These are phyloP conservation scores for Oncorhynchus masou DNA, from an alignment of 2,113 vertebrate genomes.

Conservation along the genomic window DNA sequence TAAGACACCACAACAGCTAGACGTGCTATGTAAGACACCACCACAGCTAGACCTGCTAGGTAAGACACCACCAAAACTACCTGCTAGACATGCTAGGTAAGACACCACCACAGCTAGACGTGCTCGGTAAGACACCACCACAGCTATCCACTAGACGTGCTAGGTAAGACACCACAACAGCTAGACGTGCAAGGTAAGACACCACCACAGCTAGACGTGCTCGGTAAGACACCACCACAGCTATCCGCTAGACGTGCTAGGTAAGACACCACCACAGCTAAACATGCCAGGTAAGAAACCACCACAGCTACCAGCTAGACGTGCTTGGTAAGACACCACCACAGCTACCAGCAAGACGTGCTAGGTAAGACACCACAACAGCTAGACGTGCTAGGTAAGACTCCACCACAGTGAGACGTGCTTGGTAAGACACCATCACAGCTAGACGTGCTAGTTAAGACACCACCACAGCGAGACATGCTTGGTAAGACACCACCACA, in stretches of 20 bases:
- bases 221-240: too few relatives aligned
- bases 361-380: too few relatives aligned
- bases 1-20: conserved; percentile 78
- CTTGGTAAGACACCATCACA: too few relatives aligned
- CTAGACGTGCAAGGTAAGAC: conserved; percentile 33
- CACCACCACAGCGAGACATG: too few relatives aligned
- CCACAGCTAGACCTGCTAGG: conserved; percentile 56
- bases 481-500: too few relatives aligned
- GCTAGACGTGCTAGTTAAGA: too few relatives aligned
- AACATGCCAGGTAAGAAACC: conserved; percentile 69
- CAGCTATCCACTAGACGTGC: conserved; percentile 93
- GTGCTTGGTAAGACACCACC: too few relatives aligned
- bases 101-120: conserved; percentile 37
- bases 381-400: too few relatives aligned
- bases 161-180: conserved; percentile 88
- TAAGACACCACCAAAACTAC: conserved; percentile 71
- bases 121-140: conserved; percentile 56
- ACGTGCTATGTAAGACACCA: conserved; percentile 85
- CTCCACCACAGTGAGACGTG: too few relatives aligned
- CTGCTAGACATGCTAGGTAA: conserved; percentile 93
- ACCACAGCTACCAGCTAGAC: too few relatives aligned
- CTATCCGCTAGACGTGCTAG: conserved; percentile 56
- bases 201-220: conserved; percentile 86
- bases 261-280: conserved; percentile 86
- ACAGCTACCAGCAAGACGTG: too few relatives aligned